phyloP scores from a whole-genome alignment of 2,888 invertebrate species.

The Erebia epiphron region DNA sequence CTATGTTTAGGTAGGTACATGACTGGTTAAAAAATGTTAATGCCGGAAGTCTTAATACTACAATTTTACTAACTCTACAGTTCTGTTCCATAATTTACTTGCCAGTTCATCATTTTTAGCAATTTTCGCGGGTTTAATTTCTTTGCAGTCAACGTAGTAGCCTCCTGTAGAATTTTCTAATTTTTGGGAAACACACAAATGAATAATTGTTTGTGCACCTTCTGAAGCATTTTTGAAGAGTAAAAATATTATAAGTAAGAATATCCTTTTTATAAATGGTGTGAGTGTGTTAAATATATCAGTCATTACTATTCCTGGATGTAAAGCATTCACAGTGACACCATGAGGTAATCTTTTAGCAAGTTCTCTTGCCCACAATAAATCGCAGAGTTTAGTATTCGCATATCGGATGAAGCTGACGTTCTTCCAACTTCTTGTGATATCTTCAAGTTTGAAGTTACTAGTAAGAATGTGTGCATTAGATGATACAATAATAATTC shows the following conservation, averaged over 20 bases:
- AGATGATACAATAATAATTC: slow-evolving; percentile 75
- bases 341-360: slow-evolving; percentile 68
- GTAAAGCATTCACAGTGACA: slow-evolving; percentile 90
- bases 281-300: slow-evolving; percentile 88
- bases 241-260: slow-evolving; percentile 80
- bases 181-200: slow-evolving; percentile 88
- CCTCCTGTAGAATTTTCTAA: slow-evolving; percentile 86
- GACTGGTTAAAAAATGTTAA: not conserved
- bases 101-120: slow-evolving; percentile 86
- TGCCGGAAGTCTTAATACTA: not conserved
- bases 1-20: too few relatives aligned
- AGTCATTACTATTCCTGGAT: slow-evolving; percentile 92
- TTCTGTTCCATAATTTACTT: slow-evolving; percentile 88
- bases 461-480: slow-evolving; percentile 54
- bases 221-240: slow-evolving; percentile 87
- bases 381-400: slow-evolving; percentile 68
- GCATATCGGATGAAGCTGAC: slow-evolving; percentile 54
- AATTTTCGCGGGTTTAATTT: slow-evolving; percentile 73
- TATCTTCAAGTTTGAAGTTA: slow-evolving; percentile 73
- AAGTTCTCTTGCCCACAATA: slow-evolving; percentile 71
- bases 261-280: slow-evolving; percentile 60
- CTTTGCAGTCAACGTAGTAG: slow-evolving; percentile 90
- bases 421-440: slow-evolving; percentile 39
- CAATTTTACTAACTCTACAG: slow-evolving; percentile 40
- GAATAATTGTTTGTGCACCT: slow-evolving; percentile 90